These are phyloP conservation scores for Myocastor coypus DNA, from an alignment of 2,113 vertebrate genomes.

Conservation along the genomic window DNA sequence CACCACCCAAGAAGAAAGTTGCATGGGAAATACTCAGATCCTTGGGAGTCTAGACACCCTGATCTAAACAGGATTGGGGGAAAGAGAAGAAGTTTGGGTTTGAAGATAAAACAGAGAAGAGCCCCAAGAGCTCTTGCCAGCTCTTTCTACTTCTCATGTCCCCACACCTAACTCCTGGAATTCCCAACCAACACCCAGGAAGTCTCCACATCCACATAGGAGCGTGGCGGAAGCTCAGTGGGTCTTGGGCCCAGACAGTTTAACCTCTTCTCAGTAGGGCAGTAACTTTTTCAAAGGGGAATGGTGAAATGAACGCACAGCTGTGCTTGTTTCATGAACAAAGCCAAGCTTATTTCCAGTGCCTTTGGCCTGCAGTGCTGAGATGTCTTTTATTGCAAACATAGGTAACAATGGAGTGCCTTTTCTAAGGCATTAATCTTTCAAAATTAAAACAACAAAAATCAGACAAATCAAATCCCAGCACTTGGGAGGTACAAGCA, in stretches of 20 bases:
- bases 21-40: not conserved
- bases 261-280: not conserved
- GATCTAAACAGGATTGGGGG: not conserved
- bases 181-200: not conserved
- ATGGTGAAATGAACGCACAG: not conserved
- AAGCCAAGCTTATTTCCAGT: conserved; percentile 5
- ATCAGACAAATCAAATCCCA: not conserved
- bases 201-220: not conserved
- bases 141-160: not conserved
- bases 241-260: not conserved
- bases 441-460: conserved; percentile 35
- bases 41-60: not conserved
- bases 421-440: not conserved
- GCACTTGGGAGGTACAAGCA: too few relatives aligned
- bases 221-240: not conserved
- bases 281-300: not conserved
- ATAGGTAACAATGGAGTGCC: not conserved
- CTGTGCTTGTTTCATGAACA: not conserved
- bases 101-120: not conserved
- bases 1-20: not conserved
- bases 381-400: conserved; percentile 37
- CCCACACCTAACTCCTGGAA: not conserved
- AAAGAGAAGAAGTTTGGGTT: not conserved
- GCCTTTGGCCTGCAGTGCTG: not conserved
- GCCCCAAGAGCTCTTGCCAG: not conserved